phyloP scores from a whole-genome alignment of 2,888 invertebrate species.

The Chesias legatella region DNA sequence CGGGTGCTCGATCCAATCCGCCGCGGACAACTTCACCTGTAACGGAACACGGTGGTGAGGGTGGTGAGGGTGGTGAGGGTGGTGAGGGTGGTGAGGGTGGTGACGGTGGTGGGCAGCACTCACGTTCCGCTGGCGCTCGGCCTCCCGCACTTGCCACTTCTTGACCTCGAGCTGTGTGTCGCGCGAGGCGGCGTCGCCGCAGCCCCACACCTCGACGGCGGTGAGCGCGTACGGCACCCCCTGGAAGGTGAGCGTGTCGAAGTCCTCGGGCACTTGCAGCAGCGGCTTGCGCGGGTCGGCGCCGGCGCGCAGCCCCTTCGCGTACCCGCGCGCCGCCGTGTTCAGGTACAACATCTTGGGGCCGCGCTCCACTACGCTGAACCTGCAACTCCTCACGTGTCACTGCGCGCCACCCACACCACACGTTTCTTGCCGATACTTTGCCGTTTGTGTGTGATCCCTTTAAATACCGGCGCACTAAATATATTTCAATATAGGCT shows the following conservation, averaged over 20 bases:
- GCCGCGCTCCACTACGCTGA: conserved; percentile 65
- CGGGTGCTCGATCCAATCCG: conserved; percentile 97
- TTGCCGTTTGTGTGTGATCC: too few species aligned
- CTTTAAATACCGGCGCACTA: too few species aligned
- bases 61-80: too few species aligned
- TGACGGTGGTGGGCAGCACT: conserved; percentile 1
- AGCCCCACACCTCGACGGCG: conserved; percentile 91
- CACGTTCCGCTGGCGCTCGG: conserved; percentile 86
- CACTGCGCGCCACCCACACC: too few species aligned
- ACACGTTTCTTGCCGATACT: too few species aligned
- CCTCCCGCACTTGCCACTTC: conserved; percentile 94
- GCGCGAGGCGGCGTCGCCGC: conserved; percentile 88
- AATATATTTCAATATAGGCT: too few species aligned
- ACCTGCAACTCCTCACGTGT: too few species aligned
- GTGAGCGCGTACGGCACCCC: conserved; percentile 83
- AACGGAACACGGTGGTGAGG: conserved; percentile 3
- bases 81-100: too few species aligned
- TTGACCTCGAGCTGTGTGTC: conserved; percentile 93
- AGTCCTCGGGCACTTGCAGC: conserved; percentile 86
- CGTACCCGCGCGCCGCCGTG: conserved; percentile 90
- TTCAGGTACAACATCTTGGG: conserved; percentile 92
- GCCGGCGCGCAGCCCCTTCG: conserved; percentile 90
- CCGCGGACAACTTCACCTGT: conserved; percentile 91
- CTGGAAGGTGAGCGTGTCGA: conserved; percentile 84
- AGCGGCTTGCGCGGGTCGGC: conserved; percentile 88